Percentiles rank a stretch among this genome's conserved stretches.
Conservation (phyloP, 92 coral and sea anemone genomes). For the Diadumene lineata region DNA sequence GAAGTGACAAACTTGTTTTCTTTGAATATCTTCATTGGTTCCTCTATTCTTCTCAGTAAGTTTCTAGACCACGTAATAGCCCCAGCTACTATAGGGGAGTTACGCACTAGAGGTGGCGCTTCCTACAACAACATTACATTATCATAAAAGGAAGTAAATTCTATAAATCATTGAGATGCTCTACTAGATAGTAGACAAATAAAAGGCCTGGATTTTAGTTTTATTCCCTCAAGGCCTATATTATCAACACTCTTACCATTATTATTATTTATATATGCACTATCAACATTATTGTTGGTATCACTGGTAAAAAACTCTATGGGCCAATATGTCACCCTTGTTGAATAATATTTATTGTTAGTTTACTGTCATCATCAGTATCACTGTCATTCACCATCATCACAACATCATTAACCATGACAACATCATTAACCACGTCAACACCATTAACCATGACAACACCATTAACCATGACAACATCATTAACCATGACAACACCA, state of each 20-base stretch:
- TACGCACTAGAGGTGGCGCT: constrained; percentile 94
- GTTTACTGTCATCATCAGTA: no score
- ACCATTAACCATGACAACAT: background rate
- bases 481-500: background rate
- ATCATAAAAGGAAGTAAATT: background rate
- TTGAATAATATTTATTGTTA: no score
- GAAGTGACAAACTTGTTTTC: constrained; percentile 91
- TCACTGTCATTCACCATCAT: background rate
- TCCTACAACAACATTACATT: constrained; percentile 50
- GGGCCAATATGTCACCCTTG: no score
- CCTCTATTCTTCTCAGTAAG: constrained; percentile 85
- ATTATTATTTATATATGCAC: no score
- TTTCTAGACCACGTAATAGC: constrained; percentile 98
- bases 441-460: background rate
- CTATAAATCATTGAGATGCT: no score
- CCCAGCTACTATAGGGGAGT: constrained; percentile 94
- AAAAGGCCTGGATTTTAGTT: no score
- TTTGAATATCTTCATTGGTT: constrained; percentile 98
- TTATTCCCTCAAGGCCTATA: no score
- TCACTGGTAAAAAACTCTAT: no score
- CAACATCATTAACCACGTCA: background rate
- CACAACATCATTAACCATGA: background rate
- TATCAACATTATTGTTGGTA: no score
- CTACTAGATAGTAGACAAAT: no score
- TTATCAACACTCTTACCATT: no score